Evolutionary conservation across 2,888 invertebrate genomes (phyloP), one percentile per base, ranked within the genome.

Genomic region (Notodonta ziczac): DNA sequence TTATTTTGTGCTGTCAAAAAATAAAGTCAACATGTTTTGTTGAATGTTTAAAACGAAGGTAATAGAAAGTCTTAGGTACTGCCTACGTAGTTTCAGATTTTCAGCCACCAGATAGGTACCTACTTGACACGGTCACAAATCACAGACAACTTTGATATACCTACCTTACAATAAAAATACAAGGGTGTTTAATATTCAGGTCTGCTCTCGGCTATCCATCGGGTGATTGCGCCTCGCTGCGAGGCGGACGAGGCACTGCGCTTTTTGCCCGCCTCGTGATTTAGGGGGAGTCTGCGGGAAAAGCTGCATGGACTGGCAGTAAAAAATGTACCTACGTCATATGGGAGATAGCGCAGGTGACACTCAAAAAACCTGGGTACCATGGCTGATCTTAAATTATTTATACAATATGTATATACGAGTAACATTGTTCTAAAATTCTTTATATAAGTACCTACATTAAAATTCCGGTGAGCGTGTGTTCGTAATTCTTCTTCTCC

Each of bases 181-280:
- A 69, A 68, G 62, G 70, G 69, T 57, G 73, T 79, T 89, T 87
- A 87, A 87, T 84, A 90, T 90, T 89, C 90, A 69, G 77, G 59
- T 57, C 78, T 63, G 72, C 72, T 82, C 65, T 80, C 72, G 69
- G 65, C 88, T 79, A 86, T 89, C 83, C 81, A 76, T 82, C 88
- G 89, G 80, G 76, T 78, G 86, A 87, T 85, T 88, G 87, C 83
- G 77, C 72, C 78, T 68, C 79, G 83, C 75, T 69, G 35, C 65
- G 69, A 66, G 72, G 80, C 74, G 72, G 74, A 77, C 78, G 71
- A 56, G 57, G 54, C 55, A 64, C 72, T 64, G 73, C 73, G 65
- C 69, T 69, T 73, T 73, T 69, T 73, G 58, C 42, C 55, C 58
- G 57, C 60, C 70, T 60, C 68, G 70, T 76, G 67, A 77, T 76